Conservation (phyloP, 37 sponge, comb jelly and placozoan genomes). For the Halichondria panicea region DNA sequence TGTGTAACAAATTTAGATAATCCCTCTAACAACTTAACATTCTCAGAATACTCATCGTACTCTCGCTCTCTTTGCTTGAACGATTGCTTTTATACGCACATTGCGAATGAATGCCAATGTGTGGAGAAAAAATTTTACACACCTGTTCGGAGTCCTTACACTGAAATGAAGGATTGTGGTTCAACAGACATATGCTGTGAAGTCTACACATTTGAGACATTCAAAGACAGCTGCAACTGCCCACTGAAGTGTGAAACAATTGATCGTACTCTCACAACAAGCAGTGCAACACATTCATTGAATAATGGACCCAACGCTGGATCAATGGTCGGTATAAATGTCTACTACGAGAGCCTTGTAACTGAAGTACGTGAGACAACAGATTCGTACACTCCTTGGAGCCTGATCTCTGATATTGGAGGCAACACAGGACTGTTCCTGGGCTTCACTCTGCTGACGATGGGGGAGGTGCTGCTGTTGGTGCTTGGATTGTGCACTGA, state of each 20-base stretch:
- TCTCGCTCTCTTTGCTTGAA: slow-evolving; percentile 1
- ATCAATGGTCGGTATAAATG: background rate
- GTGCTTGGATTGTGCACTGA: slow-evolving; percentile 15
- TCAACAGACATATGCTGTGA: slow-evolving; percentile 10
- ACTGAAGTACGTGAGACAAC: slow-evolving; percentile 1
- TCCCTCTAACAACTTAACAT: background rate
- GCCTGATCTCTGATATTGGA: slow-evolving; percentile 49
- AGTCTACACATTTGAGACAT: background rate
- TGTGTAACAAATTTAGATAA: background rate
- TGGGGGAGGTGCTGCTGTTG: slow-evolving; percentile 3
- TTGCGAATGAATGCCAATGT: slow-evolving; percentile 6
- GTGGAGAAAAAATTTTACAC: background rate
- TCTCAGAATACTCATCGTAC: background rate
- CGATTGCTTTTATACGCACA: background rate
- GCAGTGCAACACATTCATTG: slow-evolving; percentile 1
- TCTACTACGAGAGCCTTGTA: slow-evolving; percentile 10
- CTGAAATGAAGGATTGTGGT: background rate
- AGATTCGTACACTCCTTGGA: slow-evolving; percentile 30
- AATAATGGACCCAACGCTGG: background rate
- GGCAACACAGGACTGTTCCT: slow-evolving; percentile 53
- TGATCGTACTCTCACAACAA: background rate
- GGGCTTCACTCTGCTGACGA: slow-evolving; percentile 29
- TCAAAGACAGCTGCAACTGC: slow-evolving; percentile 4
- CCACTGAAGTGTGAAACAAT: slow-evolving; percentile 7
- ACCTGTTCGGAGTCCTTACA: background rate